phyloP scores from a whole-genome alignment of 2,888 invertebrate genomes.

The Cheilosia variabilis region DNA sequence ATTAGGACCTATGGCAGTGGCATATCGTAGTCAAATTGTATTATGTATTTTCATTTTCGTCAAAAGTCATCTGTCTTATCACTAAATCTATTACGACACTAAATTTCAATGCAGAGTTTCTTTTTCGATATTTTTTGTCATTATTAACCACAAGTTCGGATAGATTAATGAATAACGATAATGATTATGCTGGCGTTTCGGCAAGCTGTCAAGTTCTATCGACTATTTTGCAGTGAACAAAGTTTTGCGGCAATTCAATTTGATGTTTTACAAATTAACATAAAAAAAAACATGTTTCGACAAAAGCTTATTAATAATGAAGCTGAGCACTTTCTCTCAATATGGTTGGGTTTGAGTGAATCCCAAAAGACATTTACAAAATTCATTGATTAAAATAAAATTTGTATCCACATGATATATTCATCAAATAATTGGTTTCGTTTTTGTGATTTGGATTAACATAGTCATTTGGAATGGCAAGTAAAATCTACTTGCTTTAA shows the following conservation, averaged over 20 bases:
- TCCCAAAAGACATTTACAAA: neutral
- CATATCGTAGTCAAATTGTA: neutral
- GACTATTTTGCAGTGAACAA: slow-evolving; percentile 1
- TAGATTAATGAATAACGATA: neutral
- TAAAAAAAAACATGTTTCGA: neutral
- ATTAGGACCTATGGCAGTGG: too few species aligned
- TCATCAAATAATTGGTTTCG: too few species aligned
- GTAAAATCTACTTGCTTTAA: too few species aligned
- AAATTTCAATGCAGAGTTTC: neutral
- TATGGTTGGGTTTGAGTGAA: neutral
- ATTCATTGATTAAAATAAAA: too few species aligned
- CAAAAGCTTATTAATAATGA: neutral
- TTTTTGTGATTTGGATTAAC: too few species aligned
- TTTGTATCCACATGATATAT: too few species aligned
- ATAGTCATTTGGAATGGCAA: too few species aligned
- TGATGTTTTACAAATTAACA: neutral
- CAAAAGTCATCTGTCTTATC: neutral
- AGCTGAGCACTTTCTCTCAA: neutral
- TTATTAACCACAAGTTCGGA: neutral
- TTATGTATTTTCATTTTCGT: neutral
- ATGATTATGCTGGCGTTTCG: neutral
- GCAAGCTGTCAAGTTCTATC: neutral
- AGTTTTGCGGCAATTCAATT: neutral
- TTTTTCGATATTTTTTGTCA: neutral
- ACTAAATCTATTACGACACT: neutral